phyloP scores from a whole-genome alignment of 1,140 invertebrate genomes.

The Pararge aegeria region DNA sequence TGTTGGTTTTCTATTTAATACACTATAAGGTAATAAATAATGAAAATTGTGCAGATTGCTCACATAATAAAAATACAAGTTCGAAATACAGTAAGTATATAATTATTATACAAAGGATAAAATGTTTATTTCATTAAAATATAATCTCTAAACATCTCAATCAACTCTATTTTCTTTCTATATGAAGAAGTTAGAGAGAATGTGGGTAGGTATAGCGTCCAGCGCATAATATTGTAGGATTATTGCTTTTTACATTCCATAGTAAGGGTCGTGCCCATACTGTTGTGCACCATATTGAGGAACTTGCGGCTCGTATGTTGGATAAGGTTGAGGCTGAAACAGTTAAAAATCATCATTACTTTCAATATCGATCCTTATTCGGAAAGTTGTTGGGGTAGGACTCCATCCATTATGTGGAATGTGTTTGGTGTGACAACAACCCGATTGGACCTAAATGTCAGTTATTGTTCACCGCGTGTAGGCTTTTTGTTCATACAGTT shows the following conservation, averaged over 20 bases:
- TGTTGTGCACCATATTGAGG: constrained; percentile 41
- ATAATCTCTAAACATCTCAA: no score
- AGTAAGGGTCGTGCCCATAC: constrained; percentile 55
- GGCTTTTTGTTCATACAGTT: constrained; percentile 23
- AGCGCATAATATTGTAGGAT: neutral
- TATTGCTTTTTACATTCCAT: constrained; percentile 40
- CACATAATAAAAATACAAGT: no score
- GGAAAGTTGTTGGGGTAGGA: constrained; percentile 29
- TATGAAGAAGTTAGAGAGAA: constrained; percentile 31
- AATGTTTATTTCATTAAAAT: no score
- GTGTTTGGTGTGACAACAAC: constrained; percentile 18
- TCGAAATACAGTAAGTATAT: no score
- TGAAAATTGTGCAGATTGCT: no score
- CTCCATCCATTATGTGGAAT: constrained; percentile 22
- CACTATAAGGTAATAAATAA: no score
- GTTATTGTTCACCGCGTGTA: constrained; percentile 19
- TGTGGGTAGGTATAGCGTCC: neutral
- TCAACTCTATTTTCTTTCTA: constrained; percentile 34
- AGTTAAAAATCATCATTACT: constrained; percentile 28
- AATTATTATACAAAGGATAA: no score
- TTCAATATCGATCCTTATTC: constrained; percentile 27
- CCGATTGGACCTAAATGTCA: constrained; percentile 24
- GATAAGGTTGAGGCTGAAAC: constrained; percentile 36
- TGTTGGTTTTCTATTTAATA: no score
- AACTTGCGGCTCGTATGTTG: constrained; percentile 35